phyloP scores from a whole-genome alignment of 2,888 invertebrate genomes.

The Gisinianus flammeolus region DNA sequence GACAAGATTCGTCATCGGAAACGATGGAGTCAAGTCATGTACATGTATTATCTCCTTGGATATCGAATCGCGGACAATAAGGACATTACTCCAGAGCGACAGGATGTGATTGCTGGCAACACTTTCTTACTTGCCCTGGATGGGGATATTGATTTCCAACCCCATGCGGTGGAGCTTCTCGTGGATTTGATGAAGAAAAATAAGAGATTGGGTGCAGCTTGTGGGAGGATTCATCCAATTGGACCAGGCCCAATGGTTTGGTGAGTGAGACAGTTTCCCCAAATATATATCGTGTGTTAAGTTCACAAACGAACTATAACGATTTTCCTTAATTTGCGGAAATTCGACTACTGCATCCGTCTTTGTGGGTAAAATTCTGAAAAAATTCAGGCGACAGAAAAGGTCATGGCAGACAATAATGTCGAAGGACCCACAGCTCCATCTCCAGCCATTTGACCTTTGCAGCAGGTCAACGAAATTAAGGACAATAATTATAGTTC shows the following conservation, averaged over 20 bases:
- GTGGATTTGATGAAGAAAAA: constrained; percentile 87
- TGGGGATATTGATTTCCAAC: constrained; percentile 88
- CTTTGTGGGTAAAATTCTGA: no score
- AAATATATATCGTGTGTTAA: no score
- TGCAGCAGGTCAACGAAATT: no score
- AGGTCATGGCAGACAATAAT: no score
- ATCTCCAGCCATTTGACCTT: no score
- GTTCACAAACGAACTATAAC: no score
- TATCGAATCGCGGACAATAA: constrained; percentile 67
- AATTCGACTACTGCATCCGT: no score
- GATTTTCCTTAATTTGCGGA: no score
- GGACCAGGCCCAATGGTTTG: constrained; percentile 67
- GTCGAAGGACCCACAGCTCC: no score
- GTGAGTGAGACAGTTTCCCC: no score
- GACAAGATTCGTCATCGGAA: constrained; percentile 86
- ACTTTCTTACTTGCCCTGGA: constrained; percentile 84
- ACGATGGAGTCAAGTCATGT: constrained; percentile 86
- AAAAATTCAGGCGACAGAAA: no score
- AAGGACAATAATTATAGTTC: no score
- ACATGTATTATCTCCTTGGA: constrained; percentile 75
- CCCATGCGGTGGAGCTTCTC: constrained; percentile 76
- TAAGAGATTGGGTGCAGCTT: constrained; percentile 78
- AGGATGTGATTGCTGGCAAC: constrained; percentile 76
- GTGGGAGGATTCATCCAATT: constrained; percentile 87
- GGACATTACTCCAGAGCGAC: constrained; percentile 62